A percentile compares a stretch with the other conserved stretches of the same genome.
phyloP scores from a whole-genome alignment of 2,888 invertebrate species.

The Syrphus vitripennis region DNA sequence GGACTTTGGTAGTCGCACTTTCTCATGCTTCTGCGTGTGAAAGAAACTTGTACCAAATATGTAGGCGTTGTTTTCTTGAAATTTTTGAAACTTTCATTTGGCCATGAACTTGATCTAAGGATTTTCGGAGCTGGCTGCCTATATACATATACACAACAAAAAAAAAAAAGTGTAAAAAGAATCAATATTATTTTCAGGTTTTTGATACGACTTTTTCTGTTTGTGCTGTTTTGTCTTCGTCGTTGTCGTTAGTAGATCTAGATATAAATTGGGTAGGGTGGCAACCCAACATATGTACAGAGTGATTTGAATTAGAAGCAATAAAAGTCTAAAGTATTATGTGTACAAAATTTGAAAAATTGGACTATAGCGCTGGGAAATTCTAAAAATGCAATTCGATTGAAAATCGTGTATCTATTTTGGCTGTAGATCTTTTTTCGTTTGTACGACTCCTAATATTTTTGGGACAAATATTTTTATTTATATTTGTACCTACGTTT shows the following conservation, averaged over 20 bases:
- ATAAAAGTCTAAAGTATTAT: too few species aligned
- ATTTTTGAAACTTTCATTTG: slow-evolving; percentile 21
- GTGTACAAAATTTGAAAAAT: too few species aligned
- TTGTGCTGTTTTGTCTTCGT: neutral
- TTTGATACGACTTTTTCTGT: neutral
- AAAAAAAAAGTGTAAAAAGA: neutral
- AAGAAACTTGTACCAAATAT: neutral
- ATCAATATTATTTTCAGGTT: slow-evolving; percentile 15
- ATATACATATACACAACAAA: neutral
- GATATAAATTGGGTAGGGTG: neutral
- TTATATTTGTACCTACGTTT: too few species aligned
- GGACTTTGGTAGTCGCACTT: neutral
- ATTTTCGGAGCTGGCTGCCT: neutral
- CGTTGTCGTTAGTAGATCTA: neutral
- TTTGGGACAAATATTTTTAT: too few species aligned
- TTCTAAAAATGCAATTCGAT: too few species aligned
- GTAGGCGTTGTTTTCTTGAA: slow-evolving; percentile 25
- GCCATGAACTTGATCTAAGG: slow-evolving; percentile 35
- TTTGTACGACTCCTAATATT: too few species aligned
- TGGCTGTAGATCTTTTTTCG: too few species aligned
- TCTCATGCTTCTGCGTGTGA: slow-evolving; percentile 24
- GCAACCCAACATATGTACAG: too few species aligned
- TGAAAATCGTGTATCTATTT: too few species aligned
- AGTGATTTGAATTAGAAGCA: too few species aligned
- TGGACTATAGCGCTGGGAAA: too few species aligned